A percentile compares a stretch with the other conserved stretches of the same genome.
These are phyloP conservation scores for Bostrychus sinensis DNA, from an alignment of 2,113 vertebrate species.

Conservation along the genomic window DNA sequence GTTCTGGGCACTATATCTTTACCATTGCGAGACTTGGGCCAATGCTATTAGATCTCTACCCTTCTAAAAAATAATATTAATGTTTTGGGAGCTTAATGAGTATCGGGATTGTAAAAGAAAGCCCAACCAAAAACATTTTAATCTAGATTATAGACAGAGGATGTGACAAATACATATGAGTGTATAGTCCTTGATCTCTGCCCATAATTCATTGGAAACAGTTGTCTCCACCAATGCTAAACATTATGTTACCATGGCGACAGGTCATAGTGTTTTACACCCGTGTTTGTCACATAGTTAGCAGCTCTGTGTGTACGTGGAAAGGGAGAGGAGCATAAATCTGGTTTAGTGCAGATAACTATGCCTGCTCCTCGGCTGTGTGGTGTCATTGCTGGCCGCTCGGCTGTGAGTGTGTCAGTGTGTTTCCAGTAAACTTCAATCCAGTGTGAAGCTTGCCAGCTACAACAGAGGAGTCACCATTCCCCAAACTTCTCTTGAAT, in stretches of 20 bases:
- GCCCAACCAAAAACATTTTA: not conserved
- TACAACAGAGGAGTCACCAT: constrained; percentile 41
- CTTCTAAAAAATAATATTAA: no score
- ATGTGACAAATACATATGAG: constrained; percentile 16
- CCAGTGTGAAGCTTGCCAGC: constrained; percentile 37
- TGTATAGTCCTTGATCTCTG: constrained; percentile 4
- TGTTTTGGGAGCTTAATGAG: not conserved
- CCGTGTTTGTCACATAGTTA: constrained; percentile 38
- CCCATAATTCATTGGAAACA: constrained; percentile 63
- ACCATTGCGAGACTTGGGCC: no score
- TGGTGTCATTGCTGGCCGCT: not conserved
- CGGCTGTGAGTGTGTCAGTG: not conserved
- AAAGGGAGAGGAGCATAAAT: constrained; percentile 5
- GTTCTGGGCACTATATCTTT: not conserved
- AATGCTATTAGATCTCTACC: no score
- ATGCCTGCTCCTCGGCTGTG: not conserved
- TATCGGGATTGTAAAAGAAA: not conserved
- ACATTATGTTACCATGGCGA: constrained; percentile 59
- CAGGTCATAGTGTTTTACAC: constrained; percentile 17
- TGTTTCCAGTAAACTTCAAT: constrained; percentile 38
- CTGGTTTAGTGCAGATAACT: not conserved
- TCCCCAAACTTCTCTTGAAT: constrained; percentile 2
- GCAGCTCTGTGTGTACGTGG: not conserved
- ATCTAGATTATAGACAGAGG: not conserved
- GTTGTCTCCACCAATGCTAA: constrained; percentile 70